Conservation (phyloP, 2,797 vertebrate species). For the Natrix natrix region DNA sequence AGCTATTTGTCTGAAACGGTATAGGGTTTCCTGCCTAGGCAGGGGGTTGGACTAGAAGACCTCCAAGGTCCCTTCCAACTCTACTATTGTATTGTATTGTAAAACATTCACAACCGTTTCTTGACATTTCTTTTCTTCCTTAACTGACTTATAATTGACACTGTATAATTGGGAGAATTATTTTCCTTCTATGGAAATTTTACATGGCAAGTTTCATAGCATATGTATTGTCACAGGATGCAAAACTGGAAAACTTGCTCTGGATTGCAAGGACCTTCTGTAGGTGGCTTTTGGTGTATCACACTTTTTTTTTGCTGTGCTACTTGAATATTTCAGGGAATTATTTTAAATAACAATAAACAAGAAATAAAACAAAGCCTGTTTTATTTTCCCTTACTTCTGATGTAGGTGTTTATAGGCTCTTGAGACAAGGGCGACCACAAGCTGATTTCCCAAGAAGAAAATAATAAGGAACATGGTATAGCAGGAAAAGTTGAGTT, state of each 20-base stretch:
- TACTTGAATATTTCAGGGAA: conserved; percentile 29
- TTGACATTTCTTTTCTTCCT: background rate
- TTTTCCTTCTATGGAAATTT: background rate
- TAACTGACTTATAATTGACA: background rate
- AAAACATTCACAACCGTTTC: background rate
- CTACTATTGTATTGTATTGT: too few species aligned
- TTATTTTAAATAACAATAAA: background rate
- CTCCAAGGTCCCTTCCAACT: too few species aligned
- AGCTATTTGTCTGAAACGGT: too few species aligned
- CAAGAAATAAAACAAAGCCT: background rate
- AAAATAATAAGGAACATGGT: conserved; percentile 23
- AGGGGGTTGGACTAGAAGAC: too few species aligned
- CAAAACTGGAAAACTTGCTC: background rate
- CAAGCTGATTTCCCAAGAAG: background rate
- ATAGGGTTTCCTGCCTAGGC: too few species aligned
- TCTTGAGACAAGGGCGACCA: background rate
- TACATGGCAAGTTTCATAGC: background rate
- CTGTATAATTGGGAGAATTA: background rate
- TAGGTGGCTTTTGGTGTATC: conserved; percentile 22
- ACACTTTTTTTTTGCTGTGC: conserved; percentile 41
- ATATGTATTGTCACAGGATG: background rate
- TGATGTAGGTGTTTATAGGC: conserved; percentile 29
- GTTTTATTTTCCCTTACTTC: background rate
- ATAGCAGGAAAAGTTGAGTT: conserved; percentile 15
- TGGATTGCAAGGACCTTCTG: background rate